Conservation (phyloP, 1,140 invertebrate species). For the Hypothenemus hampei region DNA sequence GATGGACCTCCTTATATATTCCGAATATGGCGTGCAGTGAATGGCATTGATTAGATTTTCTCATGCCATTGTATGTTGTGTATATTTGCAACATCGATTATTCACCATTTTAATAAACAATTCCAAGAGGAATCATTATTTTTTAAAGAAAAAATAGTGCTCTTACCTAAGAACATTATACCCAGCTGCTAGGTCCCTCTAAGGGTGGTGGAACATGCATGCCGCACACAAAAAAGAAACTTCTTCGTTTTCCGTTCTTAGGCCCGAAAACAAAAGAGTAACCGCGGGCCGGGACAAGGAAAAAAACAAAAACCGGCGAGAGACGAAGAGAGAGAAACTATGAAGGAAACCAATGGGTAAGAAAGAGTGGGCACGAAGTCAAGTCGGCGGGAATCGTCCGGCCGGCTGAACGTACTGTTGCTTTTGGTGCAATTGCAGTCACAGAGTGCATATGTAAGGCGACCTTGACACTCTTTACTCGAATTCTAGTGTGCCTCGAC, state of each 20-base stretch:
- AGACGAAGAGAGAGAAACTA: background rate
- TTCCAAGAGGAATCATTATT: too few species aligned
- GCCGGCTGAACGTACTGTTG: constrained; percentile 34
- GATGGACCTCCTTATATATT: constrained; percentile 23
- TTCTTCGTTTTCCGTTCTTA: too few species aligned
- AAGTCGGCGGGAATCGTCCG: constrained; percentile 12
- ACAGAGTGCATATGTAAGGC: constrained; percentile 35
- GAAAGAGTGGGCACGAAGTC: constrained; percentile 8
- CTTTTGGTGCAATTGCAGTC: constrained; percentile 42
- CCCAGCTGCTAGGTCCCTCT: too few species aligned
- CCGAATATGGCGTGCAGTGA: constrained; percentile 13
- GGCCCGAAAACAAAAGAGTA: too few species aligned
- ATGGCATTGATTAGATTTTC: constrained; percentile 23
- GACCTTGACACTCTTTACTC: constrained; percentile 44
- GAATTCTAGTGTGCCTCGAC: constrained; percentile 14
- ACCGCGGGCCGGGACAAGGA: too few species aligned
- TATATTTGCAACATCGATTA: too few species aligned
- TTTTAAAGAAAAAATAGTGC: too few species aligned
- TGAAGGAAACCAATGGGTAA: background rate
- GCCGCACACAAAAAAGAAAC: too few species aligned
- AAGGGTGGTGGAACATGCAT: too few species aligned
- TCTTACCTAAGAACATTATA: too few species aligned
- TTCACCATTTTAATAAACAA: too few species aligned
- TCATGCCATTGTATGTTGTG: constrained; percentile 17
- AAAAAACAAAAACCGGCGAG: constrained; percentile 2